These are phyloP conservation scores for Mobula birostris DNA, from an alignment of 2,113 vertebrate genomes.

Conservation along the genomic window DNA sequence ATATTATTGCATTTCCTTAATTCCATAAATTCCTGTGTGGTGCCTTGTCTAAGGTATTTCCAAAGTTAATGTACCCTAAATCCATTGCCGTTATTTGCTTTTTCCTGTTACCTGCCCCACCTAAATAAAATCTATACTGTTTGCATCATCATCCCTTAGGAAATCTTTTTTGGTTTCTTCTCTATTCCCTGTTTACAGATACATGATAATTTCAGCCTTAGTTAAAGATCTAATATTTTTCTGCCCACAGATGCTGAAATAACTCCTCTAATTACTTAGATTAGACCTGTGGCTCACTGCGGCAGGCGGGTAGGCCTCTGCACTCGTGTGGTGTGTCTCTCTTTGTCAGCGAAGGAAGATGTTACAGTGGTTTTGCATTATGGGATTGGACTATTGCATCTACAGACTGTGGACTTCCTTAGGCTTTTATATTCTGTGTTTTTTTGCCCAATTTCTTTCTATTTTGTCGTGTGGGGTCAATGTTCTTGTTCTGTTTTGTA, in stretches of 20 bases:
- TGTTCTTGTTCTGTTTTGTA: too few relatives aligned
- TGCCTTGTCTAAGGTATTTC: neutral
- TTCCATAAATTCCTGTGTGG: neutral
- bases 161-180: neutral
- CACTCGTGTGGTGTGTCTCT: too few relatives aligned
- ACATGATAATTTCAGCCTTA: constrained; percentile 23
- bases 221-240: neutral
- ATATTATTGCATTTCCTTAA: neutral
- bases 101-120: neutral
- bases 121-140: neutral
- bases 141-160: neutral
- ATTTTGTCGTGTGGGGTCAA: too few relatives aligned
- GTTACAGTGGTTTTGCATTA: too few relatives aligned
- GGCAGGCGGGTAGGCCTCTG: too few relatives aligned
- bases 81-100: neutral
- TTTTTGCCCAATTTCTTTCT: too few relatives aligned
- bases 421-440: too few relatives aligned
- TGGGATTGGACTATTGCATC: too few relatives aligned
- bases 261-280: constrained; percentile 29
- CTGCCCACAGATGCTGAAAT: constrained; percentile 10
- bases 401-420: too few relatives aligned
- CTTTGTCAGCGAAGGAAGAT: too few relatives aligned
- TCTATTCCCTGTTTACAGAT: neutral
- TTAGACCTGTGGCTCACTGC: neutral
- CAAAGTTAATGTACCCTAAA: neutral